Percentiles rank a stretch among this genome's conserved stretches.
These are phyloP conservation scores for Pristionchus japonicus DNA, from an alignment of 2,888 invertebrate species.

Conservation along the genomic window DNA sequence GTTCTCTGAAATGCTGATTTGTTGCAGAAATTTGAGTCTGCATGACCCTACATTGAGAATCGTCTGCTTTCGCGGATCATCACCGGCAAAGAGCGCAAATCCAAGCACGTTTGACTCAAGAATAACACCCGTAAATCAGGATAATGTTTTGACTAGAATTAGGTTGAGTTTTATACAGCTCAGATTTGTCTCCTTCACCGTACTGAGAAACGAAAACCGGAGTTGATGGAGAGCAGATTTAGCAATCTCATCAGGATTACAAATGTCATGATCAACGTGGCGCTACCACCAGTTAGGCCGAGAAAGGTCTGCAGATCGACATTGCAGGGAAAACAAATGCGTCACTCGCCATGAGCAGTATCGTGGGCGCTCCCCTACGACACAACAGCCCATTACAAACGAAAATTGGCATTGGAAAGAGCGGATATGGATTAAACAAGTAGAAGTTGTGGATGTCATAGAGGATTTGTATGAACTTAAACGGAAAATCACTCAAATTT, in stretches of 20 bases:
- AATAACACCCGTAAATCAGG: background rate
- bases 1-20: background rate
- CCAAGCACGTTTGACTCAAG: background rate
- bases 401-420: background rate
- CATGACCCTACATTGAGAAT: background rate
- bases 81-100: background rate
- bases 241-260: background rate
- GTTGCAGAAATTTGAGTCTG: background rate
- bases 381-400: background rate
- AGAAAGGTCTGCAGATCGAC: background rate
- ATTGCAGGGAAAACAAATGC: background rate
- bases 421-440: background rate
- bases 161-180: background rate
- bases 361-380: background rate
- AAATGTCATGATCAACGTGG: background rate
- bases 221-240: background rate
- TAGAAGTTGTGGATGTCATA: background rate
- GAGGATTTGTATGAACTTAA: background rate
- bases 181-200: background rate
- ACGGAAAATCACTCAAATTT: too few species aligned
- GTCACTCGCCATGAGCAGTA: background rate
- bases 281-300: background rate
- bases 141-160: background rate
- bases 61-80: background rate
- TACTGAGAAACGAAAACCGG: background rate